These are phyloP conservation scores for Molothrus aeneus DNA, from an alignment of 2,797 vertebrate genomes.

Conservation along the genomic window DNA sequence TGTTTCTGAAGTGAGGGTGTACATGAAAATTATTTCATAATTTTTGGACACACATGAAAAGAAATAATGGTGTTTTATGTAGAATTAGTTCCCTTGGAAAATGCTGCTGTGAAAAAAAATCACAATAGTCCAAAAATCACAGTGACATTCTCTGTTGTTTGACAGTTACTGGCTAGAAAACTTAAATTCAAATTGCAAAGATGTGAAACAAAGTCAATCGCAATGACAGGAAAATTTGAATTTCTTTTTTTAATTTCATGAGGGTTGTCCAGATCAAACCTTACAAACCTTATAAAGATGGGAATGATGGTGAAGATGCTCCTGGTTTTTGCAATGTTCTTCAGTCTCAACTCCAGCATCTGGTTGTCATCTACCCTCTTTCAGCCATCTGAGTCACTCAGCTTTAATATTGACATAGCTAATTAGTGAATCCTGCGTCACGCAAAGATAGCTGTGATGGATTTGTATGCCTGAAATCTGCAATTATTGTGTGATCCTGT, in stretches of 20 bases:
- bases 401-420: neutral
- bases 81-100: neutral
- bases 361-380: neutral
- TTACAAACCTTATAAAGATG: neutral
- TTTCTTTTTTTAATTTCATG: neutral
- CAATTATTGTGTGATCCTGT: neutral
- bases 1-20: neutral
- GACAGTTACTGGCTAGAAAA: neutral
- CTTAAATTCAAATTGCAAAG: neutral
- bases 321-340: neutral
- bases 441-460: neutral
- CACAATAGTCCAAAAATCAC: neutral
- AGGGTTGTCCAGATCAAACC: neutral
- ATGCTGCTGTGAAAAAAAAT: neutral
- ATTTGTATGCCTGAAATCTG: neutral
- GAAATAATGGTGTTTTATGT: neutral
- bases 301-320: neutral
- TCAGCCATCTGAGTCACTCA: neutral
- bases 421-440: neutral
- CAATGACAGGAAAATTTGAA: neutral
- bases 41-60: conserved; percentile 7
- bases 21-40: neutral
- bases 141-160: neutral
- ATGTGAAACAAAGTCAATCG: neutral
- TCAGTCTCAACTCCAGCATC: neutral